Evolutionary conservation across 2,797 vertebrate species (phyloP).

Genomic region (Antrozous pallidus): DNA sequence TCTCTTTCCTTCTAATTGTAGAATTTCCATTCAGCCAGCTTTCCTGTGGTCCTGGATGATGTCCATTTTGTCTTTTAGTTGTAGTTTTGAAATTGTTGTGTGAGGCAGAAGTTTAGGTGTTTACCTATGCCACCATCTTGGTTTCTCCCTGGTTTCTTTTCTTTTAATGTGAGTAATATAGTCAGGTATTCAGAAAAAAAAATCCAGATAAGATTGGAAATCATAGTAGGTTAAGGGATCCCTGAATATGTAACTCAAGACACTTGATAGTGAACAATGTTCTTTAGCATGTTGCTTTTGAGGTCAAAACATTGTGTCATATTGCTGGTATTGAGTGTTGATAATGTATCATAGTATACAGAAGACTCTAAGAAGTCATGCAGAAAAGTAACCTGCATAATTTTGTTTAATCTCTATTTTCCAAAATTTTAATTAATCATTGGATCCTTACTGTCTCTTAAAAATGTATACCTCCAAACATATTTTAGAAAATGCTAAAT

Average conservation of each 20-base stretch:
- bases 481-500: background rate
- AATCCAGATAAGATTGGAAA: constrained; percentile 35
- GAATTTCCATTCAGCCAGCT: too few species aligned
- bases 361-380: background rate
- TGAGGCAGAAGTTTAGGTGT: too few species aligned
- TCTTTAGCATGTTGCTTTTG: background rate
- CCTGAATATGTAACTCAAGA: background rate
- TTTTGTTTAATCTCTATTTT: constrained; percentile 38
- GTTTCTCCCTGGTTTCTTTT: background rate
- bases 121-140: too few species aligned
- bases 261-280: background rate
- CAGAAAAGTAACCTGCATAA: background rate
- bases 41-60: too few species aligned
- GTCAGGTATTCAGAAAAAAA: background rate
- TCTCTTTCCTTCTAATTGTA: too few species aligned
- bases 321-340: background rate
- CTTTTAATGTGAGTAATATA: background rate
- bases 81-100: too few species aligned
- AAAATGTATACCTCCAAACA: background rate
- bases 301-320: background rate
- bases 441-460: background rate
- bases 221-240: background rate
- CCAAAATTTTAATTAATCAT: constrained; percentile 41
- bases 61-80: too few species aligned
- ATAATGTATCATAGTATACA: background rate